phyloP scores from a whole-genome alignment of 2,113 vertebrate species.

The Oncorhynchus kisutch region DNA sequence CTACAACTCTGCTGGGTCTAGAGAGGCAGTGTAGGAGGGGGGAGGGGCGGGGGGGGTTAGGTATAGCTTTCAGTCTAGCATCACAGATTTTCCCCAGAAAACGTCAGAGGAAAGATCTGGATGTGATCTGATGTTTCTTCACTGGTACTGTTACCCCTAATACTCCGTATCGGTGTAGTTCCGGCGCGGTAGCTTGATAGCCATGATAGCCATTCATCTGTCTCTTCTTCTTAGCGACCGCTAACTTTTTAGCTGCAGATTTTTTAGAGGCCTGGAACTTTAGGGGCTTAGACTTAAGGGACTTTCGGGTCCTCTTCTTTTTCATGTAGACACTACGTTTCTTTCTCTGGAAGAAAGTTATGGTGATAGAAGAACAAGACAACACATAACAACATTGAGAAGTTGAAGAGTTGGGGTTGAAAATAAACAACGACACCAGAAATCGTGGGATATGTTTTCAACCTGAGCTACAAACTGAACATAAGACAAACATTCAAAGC shows the following conservation, averaged over 20 bases:
- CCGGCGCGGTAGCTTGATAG: constrained; percentile 84
- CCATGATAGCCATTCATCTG: constrained; percentile 74
- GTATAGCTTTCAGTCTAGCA: constrained; percentile 71
- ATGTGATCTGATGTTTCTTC: constrained; percentile 72
- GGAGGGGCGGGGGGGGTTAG: constrained; percentile 76
- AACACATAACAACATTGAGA: constrained; percentile 52
- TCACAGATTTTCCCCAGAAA: constrained; percentile 89
- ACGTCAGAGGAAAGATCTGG: constrained; percentile 86
- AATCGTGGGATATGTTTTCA: constrained; percentile 18
- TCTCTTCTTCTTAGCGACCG: constrained; percentile 88
- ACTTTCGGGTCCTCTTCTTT: constrained; percentile 91
- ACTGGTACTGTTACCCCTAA: constrained; percentile 86
- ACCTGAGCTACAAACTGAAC: constrained; percentile 3
- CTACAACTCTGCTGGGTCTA: constrained; percentile 73
- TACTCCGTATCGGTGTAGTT: constrained; percentile 74
- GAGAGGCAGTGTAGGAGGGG: constrained; percentile 7
- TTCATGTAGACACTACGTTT: constrained; percentile 85
- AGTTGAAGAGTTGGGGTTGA: constrained; percentile 37
- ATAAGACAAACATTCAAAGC: constrained; percentile 44
- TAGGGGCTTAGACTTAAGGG: constrained; percentile 82
- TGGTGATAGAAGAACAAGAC: constrained; percentile 64
- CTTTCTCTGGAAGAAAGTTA: constrained; percentile 86
- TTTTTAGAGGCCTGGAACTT: constrained; percentile 84
- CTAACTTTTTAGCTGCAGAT: constrained; percentile 80
- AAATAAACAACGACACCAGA: not conserved